These are phyloP conservation scores for Drosophila melanica DNA, from an alignment of 1,140 invertebrate genomes.

Conservation along the genomic window DNA sequence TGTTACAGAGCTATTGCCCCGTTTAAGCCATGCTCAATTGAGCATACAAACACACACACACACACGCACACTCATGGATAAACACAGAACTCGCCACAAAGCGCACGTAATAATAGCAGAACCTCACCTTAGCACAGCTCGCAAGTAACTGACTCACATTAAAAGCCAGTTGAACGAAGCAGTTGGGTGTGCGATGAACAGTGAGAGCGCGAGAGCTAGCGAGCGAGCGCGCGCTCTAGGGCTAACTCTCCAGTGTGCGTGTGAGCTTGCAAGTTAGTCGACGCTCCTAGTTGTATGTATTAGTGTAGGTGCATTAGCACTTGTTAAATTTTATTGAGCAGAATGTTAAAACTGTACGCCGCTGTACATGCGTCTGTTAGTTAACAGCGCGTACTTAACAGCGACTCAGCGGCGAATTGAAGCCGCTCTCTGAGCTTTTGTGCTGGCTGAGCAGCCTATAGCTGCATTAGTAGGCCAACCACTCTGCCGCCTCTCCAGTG, in stretches of 20 bases:
- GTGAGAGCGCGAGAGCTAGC: conserved; percentile 31
- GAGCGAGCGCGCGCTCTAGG: conserved; percentile 30
- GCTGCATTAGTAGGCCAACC: conserved; percentile 78
- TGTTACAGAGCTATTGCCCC: conserved; percentile 48
- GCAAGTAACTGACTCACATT: conserved; percentile 71
- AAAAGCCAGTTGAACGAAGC: conserved; percentile 40
- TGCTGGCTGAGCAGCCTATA: conserved; percentile 5
- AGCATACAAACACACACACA: conserved; percentile 27
- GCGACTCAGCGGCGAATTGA: conserved; percentile 16
- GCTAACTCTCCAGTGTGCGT: conserved; percentile 26
- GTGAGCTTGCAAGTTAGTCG: conserved; percentile 43
- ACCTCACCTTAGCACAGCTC: conserved; percentile 76
- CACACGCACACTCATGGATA: conserved; percentile 43
- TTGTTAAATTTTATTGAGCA: conserved; percentile 32
- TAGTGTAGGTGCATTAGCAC: conserved; percentile 18
- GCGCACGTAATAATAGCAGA: conserved; percentile 41
- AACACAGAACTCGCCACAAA: conserved; percentile 23
- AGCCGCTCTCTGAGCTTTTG: conserved; percentile 43
- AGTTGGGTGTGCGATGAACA: conserved; percentile 30
- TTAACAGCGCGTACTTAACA: conserved; percentile 30
- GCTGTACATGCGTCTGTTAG: conserved; percentile 26
- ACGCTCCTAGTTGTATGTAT: conserved; percentile 24
- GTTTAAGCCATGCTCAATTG: conserved; percentile 73
- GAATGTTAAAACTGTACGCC: conserved; percentile 48
- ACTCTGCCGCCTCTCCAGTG: conserved; percentile 47